Evolutionary conservation across 92 coral and sea anemone species (phyloP), one percentile per base, ranked within the genome.

Genomic region (Porites lobata): DNA sequence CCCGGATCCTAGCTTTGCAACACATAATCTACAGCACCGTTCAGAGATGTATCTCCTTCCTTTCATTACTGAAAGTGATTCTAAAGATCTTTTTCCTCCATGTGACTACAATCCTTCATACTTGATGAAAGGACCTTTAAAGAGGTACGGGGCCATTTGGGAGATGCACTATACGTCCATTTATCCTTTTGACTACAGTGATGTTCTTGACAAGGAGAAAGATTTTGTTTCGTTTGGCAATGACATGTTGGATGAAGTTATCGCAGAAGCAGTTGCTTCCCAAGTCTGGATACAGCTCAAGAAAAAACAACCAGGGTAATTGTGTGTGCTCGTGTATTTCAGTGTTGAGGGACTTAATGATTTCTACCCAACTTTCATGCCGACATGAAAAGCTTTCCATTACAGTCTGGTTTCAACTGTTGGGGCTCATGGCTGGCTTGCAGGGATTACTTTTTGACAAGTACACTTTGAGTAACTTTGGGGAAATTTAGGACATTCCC

Each of bases 151-250:
- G 18, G 80, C 96, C 1, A 81, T 73, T 15, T 96, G 98, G 98
- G 96, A 94, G 88, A 85, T 83, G 13, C 95, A 89, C 65, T 96
- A 96, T 77, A 79, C 96, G 7, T 86, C 99, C 1, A 51, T 95
- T 13, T 95, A 81, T 79, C 99, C 99, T 2, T 65, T 86, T 1
- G 96, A 95, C 68, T 20, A 85, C 32, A 63, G 90, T n/a, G 81
- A 90, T 65, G 43, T 77, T 50, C 56, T 82, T 43, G 76, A 47
- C 75, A 76, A 57, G 22, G 71, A 64, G 90, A 85, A 62, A 20
- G 83, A 88, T 15, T 91, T 88, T 80, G 83, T 89, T 15, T 84
- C 93, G 57, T 90, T 96, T 87, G 99, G 99, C 29, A 96, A 96
- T 86, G 99, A 96, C 74, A 64, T 68, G 47, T 79, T 96, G 68